phyloP scores from a whole-genome alignment of 2,888 invertebrate genomes.

The Ophion ellenae region DNA sequence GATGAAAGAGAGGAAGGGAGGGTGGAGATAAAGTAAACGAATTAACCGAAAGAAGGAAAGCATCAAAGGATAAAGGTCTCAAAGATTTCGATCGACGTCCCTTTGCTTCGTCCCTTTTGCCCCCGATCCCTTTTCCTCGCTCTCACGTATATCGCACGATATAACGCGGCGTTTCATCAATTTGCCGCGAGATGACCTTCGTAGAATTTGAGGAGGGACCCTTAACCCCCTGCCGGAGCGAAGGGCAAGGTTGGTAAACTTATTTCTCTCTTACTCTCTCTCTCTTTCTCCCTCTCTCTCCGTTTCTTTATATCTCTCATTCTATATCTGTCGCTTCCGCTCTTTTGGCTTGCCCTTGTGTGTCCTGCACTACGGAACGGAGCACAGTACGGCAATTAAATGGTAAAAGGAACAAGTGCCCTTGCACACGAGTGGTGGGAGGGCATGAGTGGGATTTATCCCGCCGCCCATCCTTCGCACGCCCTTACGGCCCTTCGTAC shows the following conservation, averaged over 20 bases:
- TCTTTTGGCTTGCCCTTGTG: constrained; percentile 28
- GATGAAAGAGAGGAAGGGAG: neutral
- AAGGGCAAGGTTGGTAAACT: constrained; percentile 51
- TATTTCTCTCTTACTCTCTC: constrained; percentile 17
- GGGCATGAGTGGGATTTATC: constrained; percentile 67
- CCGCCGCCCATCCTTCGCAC: constrained; percentile 60
- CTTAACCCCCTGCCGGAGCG: constrained; percentile 29
- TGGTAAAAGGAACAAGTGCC: constrained; percentile 64
- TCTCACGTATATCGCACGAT: constrained; percentile 4
- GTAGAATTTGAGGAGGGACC: constrained; percentile 56
- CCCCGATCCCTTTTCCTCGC: constrained; percentile 19
- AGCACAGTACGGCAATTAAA: constrained; percentile 64
- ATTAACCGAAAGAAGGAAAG: constrained; percentile 27
- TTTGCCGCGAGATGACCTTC: constrained; percentile 65
- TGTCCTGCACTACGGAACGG: constrained; percentile 19
- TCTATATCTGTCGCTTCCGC: too few relatives aligned
- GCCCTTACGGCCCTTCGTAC: constrained; percentile 59
- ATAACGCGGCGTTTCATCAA: constrained; percentile 49
- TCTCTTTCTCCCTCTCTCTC: neutral
- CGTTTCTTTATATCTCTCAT: too few relatives aligned
- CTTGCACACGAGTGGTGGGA: constrained; percentile 45
- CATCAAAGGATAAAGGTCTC: constrained; percentile 47
- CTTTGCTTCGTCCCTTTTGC: constrained; percentile 36
- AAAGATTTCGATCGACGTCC: constrained; percentile 57
- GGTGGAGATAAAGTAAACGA: constrained; percentile 14